phyloP scores from a whole-genome alignment of 1,140 invertebrate genomes.

The Drosophila persimilis region DNA sequence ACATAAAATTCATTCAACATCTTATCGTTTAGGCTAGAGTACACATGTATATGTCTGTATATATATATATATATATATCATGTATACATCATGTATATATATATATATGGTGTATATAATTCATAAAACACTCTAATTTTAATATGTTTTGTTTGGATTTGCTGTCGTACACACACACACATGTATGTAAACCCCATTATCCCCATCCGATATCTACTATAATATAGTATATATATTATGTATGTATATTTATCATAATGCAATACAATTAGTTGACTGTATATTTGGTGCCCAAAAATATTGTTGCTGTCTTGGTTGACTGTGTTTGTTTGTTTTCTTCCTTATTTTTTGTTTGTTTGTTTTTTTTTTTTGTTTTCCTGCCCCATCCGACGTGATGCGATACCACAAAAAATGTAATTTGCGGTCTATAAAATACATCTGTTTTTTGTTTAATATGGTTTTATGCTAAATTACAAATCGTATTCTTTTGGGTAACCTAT shows the following conservation, averaged over 20 bases:
- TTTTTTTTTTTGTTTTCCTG: constrained; percentile 9
- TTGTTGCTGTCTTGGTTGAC: constrained; percentile 62
- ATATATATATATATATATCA: constrained; percentile 21
- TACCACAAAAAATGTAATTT: constrained; percentile 36
- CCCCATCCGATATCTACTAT: constrained; percentile 19
- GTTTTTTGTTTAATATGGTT: constrained; percentile 5
- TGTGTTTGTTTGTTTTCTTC: constrained; percentile 2
- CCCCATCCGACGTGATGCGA: constrained; percentile 5
- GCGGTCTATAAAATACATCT: constrained; percentile 28
- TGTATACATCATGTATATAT: constrained; percentile 39
- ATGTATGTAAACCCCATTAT: constrained; percentile 29
- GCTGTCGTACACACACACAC: constrained; percentile 1
- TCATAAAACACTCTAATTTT: constrained; percentile 76
- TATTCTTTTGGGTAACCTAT: constrained; percentile 24
- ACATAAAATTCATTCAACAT: constrained; percentile 78
- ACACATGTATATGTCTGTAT: constrained; percentile 46
- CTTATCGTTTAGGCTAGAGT: constrained; percentile 51
- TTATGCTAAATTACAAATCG: constrained; percentile 59
- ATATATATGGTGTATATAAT: constrained; percentile 76
- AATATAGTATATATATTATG: constrained; percentile 43
- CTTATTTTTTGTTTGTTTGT: background rate
- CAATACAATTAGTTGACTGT: constrained; percentile 59
- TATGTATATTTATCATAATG: constrained; percentile 41
- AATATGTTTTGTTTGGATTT: constrained; percentile 57
- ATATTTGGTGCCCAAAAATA: constrained; percentile 80